Conservation (phyloP, 2,113 vertebrate genomes). For the Acinonyx jubatus region DNA sequence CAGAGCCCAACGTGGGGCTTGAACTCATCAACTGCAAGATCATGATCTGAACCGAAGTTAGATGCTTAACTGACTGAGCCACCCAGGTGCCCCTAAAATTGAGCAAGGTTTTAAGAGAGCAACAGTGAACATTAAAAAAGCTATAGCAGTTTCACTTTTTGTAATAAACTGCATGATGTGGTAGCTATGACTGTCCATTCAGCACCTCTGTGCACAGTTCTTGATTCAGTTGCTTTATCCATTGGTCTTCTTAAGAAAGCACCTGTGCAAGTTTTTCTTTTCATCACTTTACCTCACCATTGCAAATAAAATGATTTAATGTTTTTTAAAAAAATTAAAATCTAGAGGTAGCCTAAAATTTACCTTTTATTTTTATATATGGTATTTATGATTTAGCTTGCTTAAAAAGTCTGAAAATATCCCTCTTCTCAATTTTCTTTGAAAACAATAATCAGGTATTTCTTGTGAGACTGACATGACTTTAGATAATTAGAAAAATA, state of each 20-base stretch:
- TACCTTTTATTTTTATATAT: constrained; percentile 39
- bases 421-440: neutral
- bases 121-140: neutral
- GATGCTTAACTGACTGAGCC: too few relatives aligned
- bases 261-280: constrained; percentile 9
- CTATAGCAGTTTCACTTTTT: neutral
- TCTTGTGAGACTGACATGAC: constrained; percentile 35
- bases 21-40: too few relatives aligned
- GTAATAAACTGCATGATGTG: neutral
- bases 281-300: neutral
- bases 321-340: constrained; percentile 47
- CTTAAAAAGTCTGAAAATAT: constrained; percentile 52
- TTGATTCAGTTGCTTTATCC: neutral
- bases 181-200: neutral
- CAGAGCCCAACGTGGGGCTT: too few relatives aligned
- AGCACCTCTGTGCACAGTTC: neutral
- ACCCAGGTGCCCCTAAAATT: too few relatives aligned
- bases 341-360: constrained; percentile 1
- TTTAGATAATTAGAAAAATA: constrained; percentile 58
- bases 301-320: constrained; percentile 16
- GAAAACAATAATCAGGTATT: constrained; percentile 32
- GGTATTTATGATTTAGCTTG: constrained; percentile 49
- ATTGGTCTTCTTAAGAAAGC: neutral
- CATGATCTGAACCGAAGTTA: too few relatives aligned
- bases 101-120: neutral